Base-by-base conservation (phyloP, 2,797 vertebrate species). In the Smutsia gigantea region DNA sequence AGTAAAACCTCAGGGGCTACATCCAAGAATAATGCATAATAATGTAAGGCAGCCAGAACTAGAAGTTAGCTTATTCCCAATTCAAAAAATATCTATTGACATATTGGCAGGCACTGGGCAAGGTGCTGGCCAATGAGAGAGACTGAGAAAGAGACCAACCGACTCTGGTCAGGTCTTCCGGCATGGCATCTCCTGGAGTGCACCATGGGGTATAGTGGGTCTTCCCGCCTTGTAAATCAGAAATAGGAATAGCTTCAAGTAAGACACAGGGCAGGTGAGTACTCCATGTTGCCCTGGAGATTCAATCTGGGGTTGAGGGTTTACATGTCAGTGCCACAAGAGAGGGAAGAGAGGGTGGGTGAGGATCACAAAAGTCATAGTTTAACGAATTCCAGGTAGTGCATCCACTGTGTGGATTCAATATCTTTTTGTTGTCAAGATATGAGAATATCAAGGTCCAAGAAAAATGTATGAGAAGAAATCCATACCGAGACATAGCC, bases 381-480 rank as follows among this genome's bases (percentile, higher is more conserved):
- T 57, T 71, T n/a, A 15, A 87, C n/a, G 59, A 51, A 42, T 83
- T 37, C 25, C 25, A 19, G 27, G 10, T 21, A 13, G 39, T 68
- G 0, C 7, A 27, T 63, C 64, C 29, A 19, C 7, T 51, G 21
- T 66, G 21, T 57, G 4, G 5, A 39, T 13, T 81, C 21, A 64
- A 27, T n/a, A 53, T 4, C 3, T 53, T 51, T 42, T 27, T 69
- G n/a, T 57, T 51, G 14, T 37, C 27, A 69, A 86, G 34, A 59
- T 42, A 68, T 4, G 39, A 63, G 17, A 42, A 4, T 31, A 85
- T 64, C 68, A 42, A 31, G 46, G 74, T 81, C n/a, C 23, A 61
- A 85, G 46, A 19, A 90, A 94, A 89, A 49, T 55, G 13, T 18
- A 57, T 31, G 31, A 83, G 82, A 83, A 93, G 23, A 94, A 94